phyloP scores from a whole-genome alignment of 2,113 vertebrate species.

The Dipodomys ordii region DNA sequence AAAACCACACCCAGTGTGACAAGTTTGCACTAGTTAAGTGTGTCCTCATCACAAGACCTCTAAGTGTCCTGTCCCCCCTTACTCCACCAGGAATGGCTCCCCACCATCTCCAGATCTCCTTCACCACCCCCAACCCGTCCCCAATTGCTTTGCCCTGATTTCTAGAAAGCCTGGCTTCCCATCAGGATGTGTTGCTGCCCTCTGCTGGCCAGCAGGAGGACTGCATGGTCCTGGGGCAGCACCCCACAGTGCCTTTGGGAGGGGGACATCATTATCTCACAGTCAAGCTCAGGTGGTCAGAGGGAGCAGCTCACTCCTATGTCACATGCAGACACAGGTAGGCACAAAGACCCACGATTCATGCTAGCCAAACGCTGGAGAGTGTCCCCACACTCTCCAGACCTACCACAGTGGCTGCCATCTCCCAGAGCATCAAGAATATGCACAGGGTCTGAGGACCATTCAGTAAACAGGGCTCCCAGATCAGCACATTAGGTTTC shows the following conservation, averaged over 20 bases:
- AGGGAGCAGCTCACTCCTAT: background rate
- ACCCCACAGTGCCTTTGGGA: rapidly evolving
- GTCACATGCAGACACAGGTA: background rate
- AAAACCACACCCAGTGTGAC: rapidly evolving
- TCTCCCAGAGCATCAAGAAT: background rate
- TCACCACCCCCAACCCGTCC: too few relatives aligned
- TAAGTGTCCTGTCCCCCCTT: background rate
- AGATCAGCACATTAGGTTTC: background rate
- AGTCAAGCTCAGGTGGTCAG: background rate
- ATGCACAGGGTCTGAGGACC: background rate
- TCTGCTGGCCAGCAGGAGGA: background rate
- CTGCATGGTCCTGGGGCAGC: rapidly evolving
- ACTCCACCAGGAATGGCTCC: background rate
- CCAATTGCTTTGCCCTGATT: background rate
- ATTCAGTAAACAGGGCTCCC: background rate
- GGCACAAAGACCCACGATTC: background rate
- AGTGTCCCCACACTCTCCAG: background rate
- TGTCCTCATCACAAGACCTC: background rate
- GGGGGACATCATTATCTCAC: background rate
- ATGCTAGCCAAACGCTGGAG: background rate
- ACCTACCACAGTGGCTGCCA: rapidly evolving
- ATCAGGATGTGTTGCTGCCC: background rate
- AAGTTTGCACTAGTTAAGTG: rapidly evolving
- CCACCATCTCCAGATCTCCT: background rate
- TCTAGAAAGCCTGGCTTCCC: background rate